These are phyloP conservation scores for Pterostichus madidus DNA, from an alignment of 2,888 invertebrate genomes.

Conservation along the genomic window DNA sequence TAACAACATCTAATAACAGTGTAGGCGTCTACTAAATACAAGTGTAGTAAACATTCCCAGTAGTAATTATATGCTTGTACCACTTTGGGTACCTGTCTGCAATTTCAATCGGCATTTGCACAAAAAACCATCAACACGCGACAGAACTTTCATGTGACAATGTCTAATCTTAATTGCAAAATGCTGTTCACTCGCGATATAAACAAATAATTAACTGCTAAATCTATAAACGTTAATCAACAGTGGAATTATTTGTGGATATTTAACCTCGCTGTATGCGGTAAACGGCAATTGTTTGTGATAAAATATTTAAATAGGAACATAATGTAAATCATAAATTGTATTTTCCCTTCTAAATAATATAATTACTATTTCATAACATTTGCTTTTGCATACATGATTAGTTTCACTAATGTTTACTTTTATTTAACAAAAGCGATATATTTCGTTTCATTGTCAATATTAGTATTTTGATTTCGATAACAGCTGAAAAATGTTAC, in stretches of 20 bases:
- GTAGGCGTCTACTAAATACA: slow-evolving; percentile 56
- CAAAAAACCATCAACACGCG: slow-evolving; percentile 34
- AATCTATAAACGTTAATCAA: slow-evolving; percentile 25
- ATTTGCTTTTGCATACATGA: no score
- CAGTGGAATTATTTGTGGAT: neutral
- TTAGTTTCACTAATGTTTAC: no score
- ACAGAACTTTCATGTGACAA: slow-evolving; percentile 29
- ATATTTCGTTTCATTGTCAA: no score
- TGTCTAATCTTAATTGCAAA: slow-evolving; percentile 48
- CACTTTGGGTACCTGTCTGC: slow-evolving; percentile 16
- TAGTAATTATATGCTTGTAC: slow-evolving; percentile 44
- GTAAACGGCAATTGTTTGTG: neutral
- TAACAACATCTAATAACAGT: slow-evolving; percentile 63
- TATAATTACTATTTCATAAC: no score
- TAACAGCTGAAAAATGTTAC: no score
- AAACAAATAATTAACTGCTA: slow-evolving; percentile 37
- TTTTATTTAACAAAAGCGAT: no score
- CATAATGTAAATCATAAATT: no score
- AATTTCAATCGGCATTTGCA: slow-evolving; percentile 18
- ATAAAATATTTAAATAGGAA: neutral
- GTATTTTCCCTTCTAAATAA: no score
- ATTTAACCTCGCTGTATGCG: neutral
- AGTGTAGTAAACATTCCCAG: slow-evolving; percentile 56
- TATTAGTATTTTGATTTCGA: no score
- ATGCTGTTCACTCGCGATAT: slow-evolving; percentile 7